Evolutionary conservation across 2,888 invertebrate species (phyloP).

Genomic region (Rotaria sp.): DNA sequence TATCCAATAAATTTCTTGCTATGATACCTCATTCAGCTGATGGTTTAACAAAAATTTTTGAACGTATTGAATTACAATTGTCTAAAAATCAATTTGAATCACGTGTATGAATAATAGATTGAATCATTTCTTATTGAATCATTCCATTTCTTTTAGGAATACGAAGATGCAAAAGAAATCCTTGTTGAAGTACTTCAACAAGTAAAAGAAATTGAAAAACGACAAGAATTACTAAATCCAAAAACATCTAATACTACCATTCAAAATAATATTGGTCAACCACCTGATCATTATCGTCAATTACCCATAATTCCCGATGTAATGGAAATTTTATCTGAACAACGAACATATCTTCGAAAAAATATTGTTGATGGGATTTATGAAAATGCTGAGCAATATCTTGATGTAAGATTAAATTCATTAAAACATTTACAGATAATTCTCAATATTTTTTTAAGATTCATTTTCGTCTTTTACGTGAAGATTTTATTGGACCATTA

Average conservation of each 20-base stretch:
- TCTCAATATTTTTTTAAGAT: slow-evolving; percentile 33
- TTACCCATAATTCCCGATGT: slow-evolving; percentile 46
- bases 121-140: background rate
- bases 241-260: too few relatives aligned
- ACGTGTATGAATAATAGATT: background rate
- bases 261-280: background rate
- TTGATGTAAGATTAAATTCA: slow-evolving; percentile 59
- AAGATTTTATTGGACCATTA: slow-evolving; percentile 72
- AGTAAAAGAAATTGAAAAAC: background rate
- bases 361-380: slow-evolving; percentile 65
- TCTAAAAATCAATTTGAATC: background rate
- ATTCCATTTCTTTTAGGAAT: background rate
- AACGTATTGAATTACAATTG: background rate
- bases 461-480: slow-evolving; percentile 70
- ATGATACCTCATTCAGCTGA: background rate
- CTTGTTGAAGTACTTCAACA: background rate
- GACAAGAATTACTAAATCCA: background rate
- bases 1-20: background rate
- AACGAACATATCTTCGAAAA: slow-evolving; percentile 57
- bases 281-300: slow-evolving; percentile 47
- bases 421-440: background rate
- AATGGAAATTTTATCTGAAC: slow-evolving; percentile 47
- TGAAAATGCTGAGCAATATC: slow-evolving; percentile 65
- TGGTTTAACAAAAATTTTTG: background rate
- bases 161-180: background rate